A percentile compares a stretch with the other conserved stretches of the same genome.
These are phyloP conservation scores for Lucifuga dentata DNA, from an alignment of 2,113 vertebrate genomes.

Conservation along the genomic window DNA sequence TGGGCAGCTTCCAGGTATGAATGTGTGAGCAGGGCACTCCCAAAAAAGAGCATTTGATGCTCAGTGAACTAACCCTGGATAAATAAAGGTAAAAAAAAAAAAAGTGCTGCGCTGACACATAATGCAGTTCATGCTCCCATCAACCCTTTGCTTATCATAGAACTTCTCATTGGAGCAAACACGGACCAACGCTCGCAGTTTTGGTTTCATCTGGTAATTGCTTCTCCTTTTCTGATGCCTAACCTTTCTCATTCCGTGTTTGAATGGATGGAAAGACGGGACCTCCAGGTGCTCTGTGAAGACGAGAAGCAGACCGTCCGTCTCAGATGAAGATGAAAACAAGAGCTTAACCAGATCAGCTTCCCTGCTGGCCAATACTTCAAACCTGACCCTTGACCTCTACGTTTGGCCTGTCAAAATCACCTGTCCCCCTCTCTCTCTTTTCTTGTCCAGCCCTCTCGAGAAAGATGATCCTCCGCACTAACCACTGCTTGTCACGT, in stretches of 20 bases:
- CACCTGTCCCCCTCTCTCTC: slow-evolving; percentile 66
- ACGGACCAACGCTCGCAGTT: slow-evolving; percentile 3
- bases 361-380: slow-evolving; percentile 62
- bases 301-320: slow-evolving; percentile 13
- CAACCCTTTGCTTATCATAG: slow-evolving; percentile 8
- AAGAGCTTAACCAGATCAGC: slow-evolving; percentile 57
- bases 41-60: too few relatives aligned
- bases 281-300: slow-evolving; percentile 12
- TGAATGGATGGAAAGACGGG: slow-evolving; percentile 8
- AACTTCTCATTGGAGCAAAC: slow-evolving; percentile 25
- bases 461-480: slow-evolving; percentile 57
- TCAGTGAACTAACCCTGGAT: too few relatives aligned
- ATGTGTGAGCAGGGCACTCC: too few relatives aligned
- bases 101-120: neutral
- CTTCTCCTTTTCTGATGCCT: slow-evolving; percentile 9
- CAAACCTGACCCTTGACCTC: slow-evolving; percentile 73
- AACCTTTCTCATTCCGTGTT: slow-evolving; percentile 19
- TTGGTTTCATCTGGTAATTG: slow-evolving; percentile 52
- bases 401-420: slow-evolving; percentile 66
- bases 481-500: slow-evolving; percentile 38
- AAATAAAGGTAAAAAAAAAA: too few relatives aligned
- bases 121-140: slow-evolving; percentile 33
- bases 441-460: slow-evolving; percentile 15
- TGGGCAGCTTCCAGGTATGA: too few relatives aligned
- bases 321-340: slow-evolving; percentile 56